phyloP scores from a whole-genome alignment of 2,888 invertebrate genomes.

The Augochlorella aurata region DNA sequence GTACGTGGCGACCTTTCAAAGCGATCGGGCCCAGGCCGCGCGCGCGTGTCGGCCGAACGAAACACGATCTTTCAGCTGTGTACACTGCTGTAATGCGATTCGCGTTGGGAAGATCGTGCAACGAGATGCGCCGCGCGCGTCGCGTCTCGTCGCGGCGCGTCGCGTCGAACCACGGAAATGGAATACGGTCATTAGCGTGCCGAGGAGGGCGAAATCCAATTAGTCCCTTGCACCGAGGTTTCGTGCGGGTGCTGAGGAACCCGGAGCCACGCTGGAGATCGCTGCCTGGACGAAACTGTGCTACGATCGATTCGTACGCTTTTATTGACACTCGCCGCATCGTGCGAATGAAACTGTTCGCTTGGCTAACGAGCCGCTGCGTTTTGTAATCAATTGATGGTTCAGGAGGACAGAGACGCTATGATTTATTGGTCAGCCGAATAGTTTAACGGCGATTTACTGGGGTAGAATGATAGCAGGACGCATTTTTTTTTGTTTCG shows the following conservation, averaged over 20 bases:
- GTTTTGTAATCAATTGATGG: no score
- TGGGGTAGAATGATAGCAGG: no score
- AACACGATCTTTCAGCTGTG: slow-evolving; percentile 56
- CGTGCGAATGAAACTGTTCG: no score
- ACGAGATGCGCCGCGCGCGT: slow-evolving; percentile 59
- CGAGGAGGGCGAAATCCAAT: slow-evolving; percentile 66
- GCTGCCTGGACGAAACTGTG: neutral
- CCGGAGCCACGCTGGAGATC: neutral
- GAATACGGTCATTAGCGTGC: slow-evolving; percentile 69
- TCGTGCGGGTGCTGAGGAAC: slow-evolving; percentile 52
- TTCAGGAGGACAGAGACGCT: no score
- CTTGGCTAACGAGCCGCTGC: no score
- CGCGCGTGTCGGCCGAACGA: slow-evolving; percentile 46
- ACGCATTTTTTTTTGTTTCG: no score
- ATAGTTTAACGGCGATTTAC: no score
- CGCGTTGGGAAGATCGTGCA: slow-evolving; percentile 63
- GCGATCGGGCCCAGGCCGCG: slow-evolving; percentile 39
- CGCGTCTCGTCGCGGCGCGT: neutral
- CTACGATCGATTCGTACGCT: no score
- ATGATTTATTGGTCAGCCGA: no score
- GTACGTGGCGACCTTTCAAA: slow-evolving; percentile 34
- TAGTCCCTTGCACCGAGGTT: slow-evolving; percentile 66
- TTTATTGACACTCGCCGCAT: no score
- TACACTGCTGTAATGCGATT: slow-evolving; percentile 62
- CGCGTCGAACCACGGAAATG: slow-evolving; percentile 65